phyloP scores from a whole-genome alignment of 2,113 vertebrate genomes.

The Psammodynastes pulverulentus region DNA sequence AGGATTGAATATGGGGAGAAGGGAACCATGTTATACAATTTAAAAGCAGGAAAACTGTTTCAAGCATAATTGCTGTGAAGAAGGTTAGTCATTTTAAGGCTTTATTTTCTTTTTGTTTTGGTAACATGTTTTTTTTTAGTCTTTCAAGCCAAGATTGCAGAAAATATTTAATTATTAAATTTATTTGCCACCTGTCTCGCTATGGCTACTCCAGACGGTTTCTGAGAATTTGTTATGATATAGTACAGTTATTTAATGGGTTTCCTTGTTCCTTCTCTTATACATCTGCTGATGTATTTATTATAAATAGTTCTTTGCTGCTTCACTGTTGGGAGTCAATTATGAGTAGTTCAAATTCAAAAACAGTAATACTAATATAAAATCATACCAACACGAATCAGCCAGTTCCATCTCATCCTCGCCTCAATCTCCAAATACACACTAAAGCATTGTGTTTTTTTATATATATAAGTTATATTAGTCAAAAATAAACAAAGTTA shows the following conservation, averaged over 20 bases:
- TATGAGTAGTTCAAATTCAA: background rate
- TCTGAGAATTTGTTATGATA: background rate
- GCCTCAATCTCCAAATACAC: background rate
- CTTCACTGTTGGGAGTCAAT: background rate
- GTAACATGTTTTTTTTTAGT: background rate
- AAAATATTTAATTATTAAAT: background rate
- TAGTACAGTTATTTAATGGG: background rate
- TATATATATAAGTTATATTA: no score
- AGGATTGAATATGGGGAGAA: background rate
- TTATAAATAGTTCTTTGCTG: background rate
- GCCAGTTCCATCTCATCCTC: background rate
- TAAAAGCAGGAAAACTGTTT: background rate
- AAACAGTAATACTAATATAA: background rate
- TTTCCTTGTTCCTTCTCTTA: background rate
- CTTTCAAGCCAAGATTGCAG: background rate
- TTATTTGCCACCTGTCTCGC: background rate
- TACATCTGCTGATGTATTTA: background rate
- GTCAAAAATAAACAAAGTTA: no score
- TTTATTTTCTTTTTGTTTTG: background rate
- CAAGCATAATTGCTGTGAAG: background rate
- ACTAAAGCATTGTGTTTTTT: background rate
- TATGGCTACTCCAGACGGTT: background rate
- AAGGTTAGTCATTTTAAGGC: background rate
- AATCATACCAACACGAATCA: background rate
- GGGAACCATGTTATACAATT: background rate